phyloP scores from a whole-genome alignment of 1,140 invertebrate genomes.

The Cyclargus thomasi region DNA sequence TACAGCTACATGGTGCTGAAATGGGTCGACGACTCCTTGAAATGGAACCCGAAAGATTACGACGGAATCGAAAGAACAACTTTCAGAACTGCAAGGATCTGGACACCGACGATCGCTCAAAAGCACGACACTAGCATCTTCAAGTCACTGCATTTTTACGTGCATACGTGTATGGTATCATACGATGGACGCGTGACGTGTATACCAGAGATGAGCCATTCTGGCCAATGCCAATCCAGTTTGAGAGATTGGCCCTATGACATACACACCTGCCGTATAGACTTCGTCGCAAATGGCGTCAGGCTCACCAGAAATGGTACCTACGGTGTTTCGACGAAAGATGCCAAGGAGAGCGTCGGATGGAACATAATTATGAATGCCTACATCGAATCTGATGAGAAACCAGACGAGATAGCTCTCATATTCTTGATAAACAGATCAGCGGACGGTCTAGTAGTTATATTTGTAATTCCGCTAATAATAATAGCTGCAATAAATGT shows the following conservation, averaged over 20 bases:
- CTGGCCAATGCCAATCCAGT: constrained; percentile 24
- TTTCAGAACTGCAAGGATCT: constrained; percentile 16
- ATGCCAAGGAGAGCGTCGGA: constrained; percentile 31
- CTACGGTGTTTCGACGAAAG: constrained; percentile 21
- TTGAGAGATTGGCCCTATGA: constrained; percentile 41
- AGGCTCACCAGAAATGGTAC: constrained; percentile 21
- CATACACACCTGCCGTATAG: constrained; percentile 31
- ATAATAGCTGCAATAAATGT: constrained; percentile 32
- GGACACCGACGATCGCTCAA: constrained; percentile 23
- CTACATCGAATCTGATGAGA: constrained; percentile 32
- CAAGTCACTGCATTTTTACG: too few species aligned
- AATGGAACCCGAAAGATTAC: constrained; percentile 35
- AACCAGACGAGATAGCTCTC: constrained; percentile 26
- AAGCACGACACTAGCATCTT: too few species aligned
- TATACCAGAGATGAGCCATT: neutral
- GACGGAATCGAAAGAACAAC: constrained; percentile 21
- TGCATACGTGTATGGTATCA: constrained; percentile 18
- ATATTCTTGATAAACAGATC: constrained; percentile 26
- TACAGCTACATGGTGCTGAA: constrained; percentile 22
- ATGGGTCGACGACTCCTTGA: constrained; percentile 30
- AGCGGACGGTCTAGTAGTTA: neutral
- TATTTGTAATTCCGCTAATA: constrained; percentile 33
- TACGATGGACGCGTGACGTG: constrained; percentile 23
- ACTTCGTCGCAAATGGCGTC: constrained; percentile 16
- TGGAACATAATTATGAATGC: constrained; percentile 34